These are phyloP conservation scores for Pemphigus obesinymphae DNA, from an alignment of 1,140 invertebrate genomes.

Conservation along the genomic window DNA sequence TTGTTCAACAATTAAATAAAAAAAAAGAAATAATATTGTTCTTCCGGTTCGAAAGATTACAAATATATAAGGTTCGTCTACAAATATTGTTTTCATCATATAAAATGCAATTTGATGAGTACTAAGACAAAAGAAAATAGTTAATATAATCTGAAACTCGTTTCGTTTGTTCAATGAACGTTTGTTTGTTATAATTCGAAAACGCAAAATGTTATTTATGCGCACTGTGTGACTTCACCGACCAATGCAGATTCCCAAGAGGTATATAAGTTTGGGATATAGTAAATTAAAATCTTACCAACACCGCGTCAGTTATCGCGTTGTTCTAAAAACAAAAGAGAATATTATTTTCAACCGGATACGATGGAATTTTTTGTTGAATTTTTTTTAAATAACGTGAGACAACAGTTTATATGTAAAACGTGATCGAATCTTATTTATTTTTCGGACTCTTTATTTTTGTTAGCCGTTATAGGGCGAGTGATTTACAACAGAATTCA, in stretches of 20 bases:
- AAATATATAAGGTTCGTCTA: not conserved
- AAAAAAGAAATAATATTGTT: too few relatives aligned
- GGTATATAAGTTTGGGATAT: not conserved
- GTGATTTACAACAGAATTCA: constrained; percentile 27
- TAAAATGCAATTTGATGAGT: not conserved
- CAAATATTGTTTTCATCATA: not conserved
- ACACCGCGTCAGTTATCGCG: not conserved
- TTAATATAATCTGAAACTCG: not conserved
- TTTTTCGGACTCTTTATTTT: constrained; percentile 4
- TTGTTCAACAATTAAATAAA: too few relatives aligned
- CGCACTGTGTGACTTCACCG: not conserved
- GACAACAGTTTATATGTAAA: constrained; percentile 6
- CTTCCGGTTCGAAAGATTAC: too few relatives aligned
- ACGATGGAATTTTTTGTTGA: not conserved
- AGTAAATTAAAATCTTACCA: constrained; percentile 13
- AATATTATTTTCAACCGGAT: not conserved
- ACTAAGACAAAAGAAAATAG: not conserved
- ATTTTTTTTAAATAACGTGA: not conserved
- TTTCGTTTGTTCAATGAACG: not conserved
- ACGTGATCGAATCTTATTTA: not conserved
- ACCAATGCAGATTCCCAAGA: not conserved
- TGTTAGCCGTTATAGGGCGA: not conserved
- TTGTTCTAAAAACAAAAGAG: not conserved
- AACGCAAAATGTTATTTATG: constrained; percentile 7
- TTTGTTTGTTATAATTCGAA: not conserved